These are phyloP conservation scores for Petrocephalus microphthalmus DNA, from an alignment of 2,113 vertebrate genomes.

Conservation along the genomic window DNA sequence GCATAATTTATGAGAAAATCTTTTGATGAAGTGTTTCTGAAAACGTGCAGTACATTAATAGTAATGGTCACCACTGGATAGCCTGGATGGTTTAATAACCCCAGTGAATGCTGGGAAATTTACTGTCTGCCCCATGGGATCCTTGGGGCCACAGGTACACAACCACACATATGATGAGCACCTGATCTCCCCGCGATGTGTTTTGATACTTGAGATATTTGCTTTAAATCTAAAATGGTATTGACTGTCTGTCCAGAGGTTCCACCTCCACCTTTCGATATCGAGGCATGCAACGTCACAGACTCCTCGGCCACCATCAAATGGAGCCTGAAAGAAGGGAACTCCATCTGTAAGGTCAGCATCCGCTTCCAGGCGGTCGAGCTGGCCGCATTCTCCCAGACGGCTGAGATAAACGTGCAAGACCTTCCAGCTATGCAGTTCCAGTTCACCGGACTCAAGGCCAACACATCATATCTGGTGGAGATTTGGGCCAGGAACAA, in stretches of 20 bases:
- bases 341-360: constrained; percentile 72
- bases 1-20: not conserved
- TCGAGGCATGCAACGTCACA: constrained; percentile 70
- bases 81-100: not conserved
- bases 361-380: constrained; percentile 73
- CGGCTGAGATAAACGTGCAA: constrained; percentile 61
- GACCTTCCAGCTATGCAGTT: constrained; percentile 64
- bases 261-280: constrained; percentile 69
- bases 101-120: not conserved
- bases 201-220: not conserved
- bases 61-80: not conserved
- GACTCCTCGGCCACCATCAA: constrained; percentile 71
- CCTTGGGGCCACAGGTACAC: not conserved
- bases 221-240: not conserved
- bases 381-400: constrained; percentile 64
- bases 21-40: no score
- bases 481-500: constrained; percentile 76
- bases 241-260: constrained; percentile 48
- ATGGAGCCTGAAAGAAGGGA: constrained; percentile 69
- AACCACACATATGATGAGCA: not conserved
- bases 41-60: not conserved
- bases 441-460: constrained; percentile 70
- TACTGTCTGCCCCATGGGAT: not conserved
- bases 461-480: constrained; percentile 67
- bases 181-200: not conserved